Evolutionary conservation across 1,140 invertebrate genomes (phyloP), one percentile per base, ranked within the genome.

Genomic region (Papilio helenus): DNA sequence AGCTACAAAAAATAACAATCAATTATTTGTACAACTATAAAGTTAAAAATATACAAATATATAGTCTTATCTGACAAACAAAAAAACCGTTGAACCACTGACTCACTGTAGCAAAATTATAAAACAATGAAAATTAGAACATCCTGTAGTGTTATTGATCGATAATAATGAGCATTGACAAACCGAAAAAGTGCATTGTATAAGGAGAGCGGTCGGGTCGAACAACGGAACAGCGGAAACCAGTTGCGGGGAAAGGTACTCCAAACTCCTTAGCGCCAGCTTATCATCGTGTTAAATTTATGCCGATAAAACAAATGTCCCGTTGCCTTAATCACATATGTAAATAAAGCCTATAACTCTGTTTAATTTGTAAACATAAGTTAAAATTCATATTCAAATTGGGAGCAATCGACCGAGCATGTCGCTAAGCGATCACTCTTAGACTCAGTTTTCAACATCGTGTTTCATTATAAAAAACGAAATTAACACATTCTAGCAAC

Each of bases 191-290:
- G 82, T 91, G 90, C 90, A 90, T 87, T 83, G 86, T 85, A 84
- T 90, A 89, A 88, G 85, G 88, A 89, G 88, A 88, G 84, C 89
- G 83, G 83, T 82, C 51, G 80, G 90, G 92, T 91, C 92, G 83
- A 87, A 46, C 90, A 93, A 93, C 92, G 92, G 92, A 92, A 71
- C 84, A 92, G 51, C 84, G 71, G 55, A 89, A 93, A 93, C 92
- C 92, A 85, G 92, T 92, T 86, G 73, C 71, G 79, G 80, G 80
- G 81, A 86, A 84, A 86, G 84, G 83, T 83, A 82, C 81, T 80
- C 39, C 39, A 42, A 84, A 84, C 76, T 80, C 49, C 80, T 61
- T 72, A 74, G 72, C 74, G 79, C 80, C 72, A 74, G 55, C 71
- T 61, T 77, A 76, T 58, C 80, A 68, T 42, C 51, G 51, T 44